Evolutionary conservation across 2,888 invertebrate species (phyloP).

Genomic region (Drosophila setosimentum): DNA sequence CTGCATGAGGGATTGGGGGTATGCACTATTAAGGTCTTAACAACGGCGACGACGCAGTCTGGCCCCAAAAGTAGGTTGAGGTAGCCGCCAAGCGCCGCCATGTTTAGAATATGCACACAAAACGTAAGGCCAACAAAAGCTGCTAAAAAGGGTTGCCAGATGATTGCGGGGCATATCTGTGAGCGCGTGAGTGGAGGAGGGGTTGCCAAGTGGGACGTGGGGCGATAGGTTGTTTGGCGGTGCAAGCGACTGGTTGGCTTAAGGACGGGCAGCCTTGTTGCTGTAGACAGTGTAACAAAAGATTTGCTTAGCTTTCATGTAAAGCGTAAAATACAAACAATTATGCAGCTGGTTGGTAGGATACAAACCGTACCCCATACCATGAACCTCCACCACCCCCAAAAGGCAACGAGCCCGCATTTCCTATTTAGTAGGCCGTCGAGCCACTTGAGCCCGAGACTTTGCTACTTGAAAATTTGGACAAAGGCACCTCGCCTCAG

Average conservation of each 20-base stretch:
- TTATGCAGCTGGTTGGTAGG: conserved; percentile 71
- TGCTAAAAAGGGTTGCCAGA: conserved; percentile 56
- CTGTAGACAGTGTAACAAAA: conserved; percentile 76
- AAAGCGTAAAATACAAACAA: conserved; percentile 82
- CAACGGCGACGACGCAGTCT: conserved; percentile 55
- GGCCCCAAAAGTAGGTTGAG: conserved; percentile 75
- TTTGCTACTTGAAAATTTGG: conserved; percentile 74
- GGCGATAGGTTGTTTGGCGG: conserved; percentile 15
- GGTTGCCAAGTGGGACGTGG: neutral
- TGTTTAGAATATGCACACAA: conserved; percentile 80
- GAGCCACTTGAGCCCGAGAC: conserved; percentile 75
- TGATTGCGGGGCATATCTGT: conserved; percentile 22
- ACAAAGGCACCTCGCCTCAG: conserved; percentile 57
- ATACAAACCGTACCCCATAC: conserved; percentile 16
- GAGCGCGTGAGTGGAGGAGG: neutral
- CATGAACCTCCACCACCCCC: neutral
- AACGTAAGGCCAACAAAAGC: conserved; percentile 77
- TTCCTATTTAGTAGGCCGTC: conserved; percentile 73
- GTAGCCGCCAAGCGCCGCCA: conserved; percentile 73
- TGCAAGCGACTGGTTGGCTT: conserved; percentile 7
- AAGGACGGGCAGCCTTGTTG: conserved; percentile 52
- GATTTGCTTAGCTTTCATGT: conserved; percentile 82
- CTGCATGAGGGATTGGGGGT: conserved; percentile 3
- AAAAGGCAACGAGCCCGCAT: conserved; percentile 33
- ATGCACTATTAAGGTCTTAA: conserved; percentile 73